A percentile compares a stretch with the other conserved stretches of the same genome.
phyloP scores from a whole-genome alignment of 1,140 invertebrate genomes.

The Cecropterus lyciades region DNA sequence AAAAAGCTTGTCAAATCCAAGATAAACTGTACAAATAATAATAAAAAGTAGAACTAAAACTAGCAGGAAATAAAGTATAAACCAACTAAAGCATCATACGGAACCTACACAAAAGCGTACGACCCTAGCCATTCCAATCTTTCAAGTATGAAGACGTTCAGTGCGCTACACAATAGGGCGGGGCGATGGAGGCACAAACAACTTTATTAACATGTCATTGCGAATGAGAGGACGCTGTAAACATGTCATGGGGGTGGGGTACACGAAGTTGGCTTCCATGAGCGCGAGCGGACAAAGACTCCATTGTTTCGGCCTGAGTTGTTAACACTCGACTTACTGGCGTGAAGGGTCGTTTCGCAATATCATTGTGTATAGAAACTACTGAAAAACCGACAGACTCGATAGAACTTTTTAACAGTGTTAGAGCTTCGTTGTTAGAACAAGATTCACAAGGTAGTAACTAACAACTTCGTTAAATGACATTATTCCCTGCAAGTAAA shows the following conservation, averaged over 20 bases:
- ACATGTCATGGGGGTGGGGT: conserved; percentile 49
- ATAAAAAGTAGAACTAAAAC: too few species aligned
- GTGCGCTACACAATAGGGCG: conserved; percentile 43
- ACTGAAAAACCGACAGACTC: conserved; percentile 25
- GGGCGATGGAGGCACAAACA: conserved; percentile 43
- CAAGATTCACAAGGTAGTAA: conserved; percentile 10
- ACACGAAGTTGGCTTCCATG: conserved; percentile 40
- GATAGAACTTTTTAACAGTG: conserved; percentile 2
- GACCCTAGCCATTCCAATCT: conserved; percentile 27
- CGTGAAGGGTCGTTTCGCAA: conserved; percentile 28
- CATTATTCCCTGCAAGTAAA: too few species aligned
- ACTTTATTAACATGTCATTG: conserved; percentile 64
- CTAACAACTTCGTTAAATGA: conserved; percentile 5
- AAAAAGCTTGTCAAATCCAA: too few species aligned
- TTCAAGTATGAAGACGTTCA: conserved; percentile 31
- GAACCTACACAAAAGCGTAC: conserved; percentile 12
- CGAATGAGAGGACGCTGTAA: conserved; percentile 51
- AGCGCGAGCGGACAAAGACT: conserved; percentile 41
- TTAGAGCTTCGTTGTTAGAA: not conserved
- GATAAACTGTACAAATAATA: too few species aligned
- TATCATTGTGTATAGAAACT: conserved; percentile 29
- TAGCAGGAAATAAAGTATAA: not conserved
- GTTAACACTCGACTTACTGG: conserved; percentile 32
- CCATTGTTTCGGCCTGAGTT: conserved; percentile 44
- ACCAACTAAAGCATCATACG: conserved; percentile 3